These are phyloP conservation scores for Capricornis sumatraensis DNA, from an alignment of 2,113 vertebrate genomes.

Conservation along the genomic window DNA sequence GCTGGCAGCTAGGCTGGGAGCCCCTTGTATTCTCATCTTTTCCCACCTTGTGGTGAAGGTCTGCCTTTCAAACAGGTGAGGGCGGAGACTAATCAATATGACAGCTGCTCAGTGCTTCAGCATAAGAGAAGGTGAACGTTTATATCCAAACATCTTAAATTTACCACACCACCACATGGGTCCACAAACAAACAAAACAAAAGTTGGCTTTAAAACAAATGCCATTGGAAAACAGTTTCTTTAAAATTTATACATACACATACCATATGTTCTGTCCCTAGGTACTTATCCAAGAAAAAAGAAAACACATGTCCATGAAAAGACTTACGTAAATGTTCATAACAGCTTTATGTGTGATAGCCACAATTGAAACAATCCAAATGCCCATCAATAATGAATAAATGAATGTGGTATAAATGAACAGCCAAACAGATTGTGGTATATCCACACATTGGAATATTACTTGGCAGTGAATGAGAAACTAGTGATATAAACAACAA, in stretches of 20 bases:
- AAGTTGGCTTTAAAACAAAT: not conserved
- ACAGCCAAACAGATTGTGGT: not conserved
- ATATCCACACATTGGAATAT: not conserved
- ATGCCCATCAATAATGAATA: not conserved
- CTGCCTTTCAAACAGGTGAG: not conserved
- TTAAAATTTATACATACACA: not conserved
- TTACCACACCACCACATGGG: not conserved
- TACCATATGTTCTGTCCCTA: not conserved
- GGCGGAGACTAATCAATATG: rapidly evolving
- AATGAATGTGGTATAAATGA: not conserved
- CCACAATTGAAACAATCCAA: not conserved
- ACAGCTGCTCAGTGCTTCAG: not conserved
- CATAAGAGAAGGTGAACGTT: not conserved
- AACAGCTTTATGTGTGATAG: not conserved
- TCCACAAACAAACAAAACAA: constrained; percentile 16
- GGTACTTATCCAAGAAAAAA: not conserved
- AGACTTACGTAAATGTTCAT: not conserved
- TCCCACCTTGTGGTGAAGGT: not conserved
- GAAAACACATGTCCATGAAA: not conserved
- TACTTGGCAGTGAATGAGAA: not conserved
- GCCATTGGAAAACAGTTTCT: not conserved
- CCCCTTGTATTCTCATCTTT: not conserved
- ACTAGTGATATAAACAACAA: not conserved
- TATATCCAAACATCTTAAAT: not conserved
- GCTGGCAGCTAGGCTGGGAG: not conserved